A percentile compares a stretch with the other conserved stretches of the same genome.
phyloP scores from a whole-genome alignment of 2,113 vertebrate species.

The Ailurus styani region DNA sequence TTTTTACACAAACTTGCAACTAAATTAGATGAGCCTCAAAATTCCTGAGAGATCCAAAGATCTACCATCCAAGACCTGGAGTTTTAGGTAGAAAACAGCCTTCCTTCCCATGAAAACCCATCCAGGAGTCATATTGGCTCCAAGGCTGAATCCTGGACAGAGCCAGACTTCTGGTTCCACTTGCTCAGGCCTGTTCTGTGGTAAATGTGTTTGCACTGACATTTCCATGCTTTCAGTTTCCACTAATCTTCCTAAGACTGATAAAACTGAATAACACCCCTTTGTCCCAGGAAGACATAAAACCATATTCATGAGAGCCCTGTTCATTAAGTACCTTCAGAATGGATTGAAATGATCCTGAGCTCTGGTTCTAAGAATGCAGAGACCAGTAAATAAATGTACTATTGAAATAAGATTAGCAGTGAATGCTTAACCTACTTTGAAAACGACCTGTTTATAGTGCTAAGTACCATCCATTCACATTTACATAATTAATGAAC shows the following conservation, averaged over 20 bases:
- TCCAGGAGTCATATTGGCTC: rapidly evolving
- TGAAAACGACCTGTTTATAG: slow-evolving; percentile 44
- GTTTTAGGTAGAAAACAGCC: not conserved
- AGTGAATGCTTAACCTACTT: not conserved
- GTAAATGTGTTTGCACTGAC: too few relatives aligned
- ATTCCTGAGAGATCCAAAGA: not conserved
- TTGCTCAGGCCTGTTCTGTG: rapidly evolving
- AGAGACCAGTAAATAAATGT: slow-evolving; percentile 30
- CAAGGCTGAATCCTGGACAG: not conserved
- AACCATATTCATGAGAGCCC: not conserved
- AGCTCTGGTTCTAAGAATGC: not conserved
- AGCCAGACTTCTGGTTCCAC: rapidly evolving
- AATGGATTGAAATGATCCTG: not conserved
- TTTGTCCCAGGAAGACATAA: not conserved
- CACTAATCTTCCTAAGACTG: not conserved
- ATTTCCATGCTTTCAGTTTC: not conserved
- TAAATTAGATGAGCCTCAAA: not conserved
- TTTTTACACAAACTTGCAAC: not conserved
- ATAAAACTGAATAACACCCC: not conserved
- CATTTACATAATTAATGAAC: slow-evolving; percentile 70
- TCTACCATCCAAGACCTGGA: not conserved
- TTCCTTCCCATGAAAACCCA: too few relatives aligned
- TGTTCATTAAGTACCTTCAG: not conserved
- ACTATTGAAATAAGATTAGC: slow-evolving; percentile 20
- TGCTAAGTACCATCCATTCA: slow-evolving; percentile 31